These are phyloP conservation scores for Abscondita cerata DNA, from an alignment of 2,888 invertebrate species.

Conservation along the genomic window DNA sequence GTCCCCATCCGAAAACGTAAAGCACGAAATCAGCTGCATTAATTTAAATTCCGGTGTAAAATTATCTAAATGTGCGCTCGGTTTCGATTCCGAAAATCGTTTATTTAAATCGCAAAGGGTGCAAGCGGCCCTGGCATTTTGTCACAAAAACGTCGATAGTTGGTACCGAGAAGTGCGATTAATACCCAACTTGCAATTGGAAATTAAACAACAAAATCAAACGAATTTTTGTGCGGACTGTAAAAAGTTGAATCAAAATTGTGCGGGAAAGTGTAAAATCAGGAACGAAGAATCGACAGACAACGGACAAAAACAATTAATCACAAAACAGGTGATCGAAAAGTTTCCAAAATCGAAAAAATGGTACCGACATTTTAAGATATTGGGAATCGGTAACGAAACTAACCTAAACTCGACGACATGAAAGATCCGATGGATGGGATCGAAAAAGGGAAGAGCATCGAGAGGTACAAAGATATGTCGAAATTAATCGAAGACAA, in stretches of 20 bases:
- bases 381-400: constrained; percentile 59
- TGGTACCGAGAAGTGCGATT: constrained; percentile 67
- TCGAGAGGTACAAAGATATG: constrained; percentile 76
- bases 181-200: constrained; percentile 47
- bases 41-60: constrained; percentile 64
- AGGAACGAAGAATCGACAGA: constrained; percentile 29
- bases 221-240: constrained; percentile 33
- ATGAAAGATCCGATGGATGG: constrained; percentile 66
- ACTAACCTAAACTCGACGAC: constrained; percentile 51
- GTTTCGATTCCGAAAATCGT: constrained; percentile 68
- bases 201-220: constrained; percentile 10
- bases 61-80: constrained; percentile 67
- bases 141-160: constrained; percentile 69
- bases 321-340: constrained; percentile 51
- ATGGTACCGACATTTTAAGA: constrained; percentile 70
- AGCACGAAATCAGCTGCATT: constrained; percentile 63
- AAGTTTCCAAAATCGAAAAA: constrained; percentile 66
- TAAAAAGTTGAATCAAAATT: constrained; percentile 32
- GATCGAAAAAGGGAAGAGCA: constrained; percentile 71
- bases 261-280: constrained; percentile 32
- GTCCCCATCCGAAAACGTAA: constrained; percentile 60
- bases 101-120: constrained; percentile 70
- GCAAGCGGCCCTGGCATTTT: constrained; percentile 70
- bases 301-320: constrained; percentile 44
- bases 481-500: constrained; percentile 73